Evolutionary conservation across 2,888 invertebrate genomes (phyloP), one percentile per base, ranked within the genome.

Genomic region (Pseudeuparius sepicola): DNA sequence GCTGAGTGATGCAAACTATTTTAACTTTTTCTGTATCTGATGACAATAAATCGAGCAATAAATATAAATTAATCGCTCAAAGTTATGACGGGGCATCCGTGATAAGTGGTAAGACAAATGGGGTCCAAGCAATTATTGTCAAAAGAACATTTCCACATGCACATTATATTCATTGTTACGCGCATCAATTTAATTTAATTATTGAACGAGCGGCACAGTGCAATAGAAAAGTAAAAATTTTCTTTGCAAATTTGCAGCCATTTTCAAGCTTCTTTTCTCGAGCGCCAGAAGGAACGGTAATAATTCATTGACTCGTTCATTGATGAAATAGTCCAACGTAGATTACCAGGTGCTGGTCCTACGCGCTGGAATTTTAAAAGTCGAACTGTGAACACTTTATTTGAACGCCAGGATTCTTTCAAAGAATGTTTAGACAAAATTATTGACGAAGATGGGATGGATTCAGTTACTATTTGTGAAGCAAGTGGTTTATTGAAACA

Each of bases 71-170:
- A 10, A 35, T 35, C 3, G 49, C 49, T 12, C 55, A 53, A 39
- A 44, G 42, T 23, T 54, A 49, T 34, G 53, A 55, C 38, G 52
- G 54, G 11, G 51, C 52, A 2, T 18, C 31, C 2, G 31, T 31
- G 4, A 31, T 31, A 24, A 31, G 24, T 13, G 23, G 23, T 13
- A 24, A 31, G 23, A 31, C 18, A 12, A 31, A 26, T 18, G 52
- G 53, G 11, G 48, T 55, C 4, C 53, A 53, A 40, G 40, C 42
- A 5, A 40, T 34, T 30, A 39, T 51, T n/a, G n/a, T n/a, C n/a
- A n/a, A 45, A 44, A 41, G 13, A 31, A 35, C 17, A 25, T 48
- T 32, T 33, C 31, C 38, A 9, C 12, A 38, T 35, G 50, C 49
- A 1, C 18, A 39, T 30, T 47, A 32, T 16, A 33, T 50, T 12